Percentiles rank a stretch among this genome's conserved stretches.
Conservation (phyloP, 2,797 vertebrate genomes). For the Clarias platycephalus region DNA sequence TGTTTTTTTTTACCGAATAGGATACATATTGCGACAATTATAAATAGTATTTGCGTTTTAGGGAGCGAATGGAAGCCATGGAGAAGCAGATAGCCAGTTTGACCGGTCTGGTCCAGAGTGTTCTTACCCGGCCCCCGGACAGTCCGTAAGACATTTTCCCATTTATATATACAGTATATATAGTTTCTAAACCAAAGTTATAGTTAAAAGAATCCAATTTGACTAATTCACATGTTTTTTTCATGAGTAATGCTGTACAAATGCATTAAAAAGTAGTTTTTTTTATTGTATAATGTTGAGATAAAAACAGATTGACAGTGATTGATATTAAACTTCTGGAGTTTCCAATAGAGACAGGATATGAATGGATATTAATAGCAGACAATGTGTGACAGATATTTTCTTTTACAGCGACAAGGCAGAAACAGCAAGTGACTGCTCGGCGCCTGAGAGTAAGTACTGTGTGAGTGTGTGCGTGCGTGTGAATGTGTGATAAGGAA, state of each 20-base stretch:
- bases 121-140: slow-evolving; percentile 87
- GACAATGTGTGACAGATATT: slow-evolving; percentile 14
- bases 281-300: not conserved
- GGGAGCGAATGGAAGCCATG: slow-evolving; percentile 98
- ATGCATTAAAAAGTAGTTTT: not conserved
- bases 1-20: not conserved
- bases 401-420: slow-evolving; percentile 85
- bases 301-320: not conserved
- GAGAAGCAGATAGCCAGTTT: slow-evolving; percentile 98
- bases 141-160: slow-evolving; percentile 72
- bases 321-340: not conserved
- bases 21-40: not conserved
- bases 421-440: slow-evolving; percentile 88
- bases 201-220: not conserved
- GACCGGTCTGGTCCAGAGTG: slow-evolving; percentile 93
- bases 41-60: slow-evolving; percentile 52
- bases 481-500: not conserved
- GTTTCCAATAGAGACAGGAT: not conserved
- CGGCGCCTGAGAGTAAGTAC: slow-evolving; percentile 80
- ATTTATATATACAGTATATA: too few species aligned
- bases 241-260: not conserved
- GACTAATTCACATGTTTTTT: not conserved
- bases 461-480: not conserved
- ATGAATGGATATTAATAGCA: slow-evolving; percentile 5
- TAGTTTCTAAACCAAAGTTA: not conserved